These are phyloP conservation scores for Archegozetes longisetosus DNA, from an alignment of 1,140 invertebrate species.

Conservation along the genomic window DNA sequence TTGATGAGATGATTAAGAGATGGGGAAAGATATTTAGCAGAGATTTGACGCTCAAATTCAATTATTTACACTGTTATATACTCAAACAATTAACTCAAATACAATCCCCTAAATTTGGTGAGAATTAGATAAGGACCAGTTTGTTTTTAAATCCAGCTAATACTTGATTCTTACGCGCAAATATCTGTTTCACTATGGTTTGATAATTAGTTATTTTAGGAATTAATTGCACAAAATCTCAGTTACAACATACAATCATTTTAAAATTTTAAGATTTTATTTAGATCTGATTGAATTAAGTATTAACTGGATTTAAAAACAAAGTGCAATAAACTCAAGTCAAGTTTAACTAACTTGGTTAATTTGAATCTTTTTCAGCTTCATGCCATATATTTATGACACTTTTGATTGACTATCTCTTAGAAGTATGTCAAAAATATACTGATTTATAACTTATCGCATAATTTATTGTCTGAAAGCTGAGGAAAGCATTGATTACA, in stretches of 20 bases:
- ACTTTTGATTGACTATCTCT: neutral
- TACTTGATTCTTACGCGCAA: too few species aligned
- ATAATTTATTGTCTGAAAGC: too few species aligned
- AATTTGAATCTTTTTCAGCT: neutral
- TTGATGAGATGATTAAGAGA: neutral
- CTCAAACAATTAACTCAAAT: neutral
- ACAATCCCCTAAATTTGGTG: neutral
- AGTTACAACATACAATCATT: too few species aligned
- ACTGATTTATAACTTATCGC: neutral
- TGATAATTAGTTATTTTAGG: too few species aligned
- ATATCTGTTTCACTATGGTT: too few species aligned
- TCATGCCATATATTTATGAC: neutral
- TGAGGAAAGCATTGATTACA: too few species aligned
- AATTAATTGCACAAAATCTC: too few species aligned
- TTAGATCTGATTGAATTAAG: too few species aligned
- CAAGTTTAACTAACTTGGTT: neutral
- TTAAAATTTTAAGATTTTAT: neutral
- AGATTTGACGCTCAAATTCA: neutral
- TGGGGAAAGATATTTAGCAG: neutral
- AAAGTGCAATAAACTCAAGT: too few species aligned
- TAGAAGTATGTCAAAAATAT: neutral
- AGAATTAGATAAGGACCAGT: too few species aligned
- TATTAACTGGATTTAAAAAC: too few species aligned
- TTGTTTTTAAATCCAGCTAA: too few species aligned
- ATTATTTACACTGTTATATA: neutral